phyloP scores from a whole-genome alignment of 2,888 invertebrate species.

The Criorhina ranunculi region DNA sequence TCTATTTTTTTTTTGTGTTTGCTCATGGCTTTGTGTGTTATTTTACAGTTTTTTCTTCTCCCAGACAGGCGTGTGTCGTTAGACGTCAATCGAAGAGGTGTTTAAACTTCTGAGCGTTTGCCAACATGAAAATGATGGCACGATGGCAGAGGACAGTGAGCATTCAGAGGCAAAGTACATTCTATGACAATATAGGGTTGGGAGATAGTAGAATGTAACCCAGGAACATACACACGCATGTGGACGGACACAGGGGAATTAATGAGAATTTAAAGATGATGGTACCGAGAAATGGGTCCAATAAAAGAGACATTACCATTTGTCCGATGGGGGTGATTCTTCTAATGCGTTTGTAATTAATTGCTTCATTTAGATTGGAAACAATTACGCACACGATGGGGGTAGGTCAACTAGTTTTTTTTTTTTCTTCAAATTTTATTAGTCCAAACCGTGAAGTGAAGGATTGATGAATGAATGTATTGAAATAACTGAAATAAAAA shows the following conservation, averaged over 20 bases:
- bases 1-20: slow-evolving; percentile 21
- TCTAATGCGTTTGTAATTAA: slow-evolving; percentile 71
- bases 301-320: slow-evolving; percentile 72
- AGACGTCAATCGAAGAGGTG: slow-evolving; percentile 76
- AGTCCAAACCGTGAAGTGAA: not conserved
- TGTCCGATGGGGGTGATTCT: slow-evolving; percentile 70
- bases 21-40: slow-evolving; percentile 29
- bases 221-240: not conserved
- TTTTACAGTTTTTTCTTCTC: slow-evolving; percentile 51
- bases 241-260: slow-evolving; percentile 32
- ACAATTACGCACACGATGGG: slow-evolving; percentile 61
- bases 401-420: slow-evolving; percentile 49
- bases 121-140: slow-evolving; percentile 46
- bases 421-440: not conserved
- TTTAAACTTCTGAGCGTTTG: slow-evolving; percentile 68
- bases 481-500: slow-evolving; percentile 26
- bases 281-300: slow-evolving; percentile 64
- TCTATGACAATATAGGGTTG: slow-evolving; percentile 24
- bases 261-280: slow-evolving; percentile 70
- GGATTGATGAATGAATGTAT: slow-evolving; percentile 34
- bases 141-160: slow-evolving; percentile 32
- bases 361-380: slow-evolving; percentile 76
- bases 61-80: slow-evolving; percentile 72
- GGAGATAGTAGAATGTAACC: slow-evolving; percentile 33
- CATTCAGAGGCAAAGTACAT: slow-evolving; percentile 43